Evolutionary conservation across 92 coral and sea anemone genomes (phyloP).

Genomic region (Phenganax stokvisi): DNA sequence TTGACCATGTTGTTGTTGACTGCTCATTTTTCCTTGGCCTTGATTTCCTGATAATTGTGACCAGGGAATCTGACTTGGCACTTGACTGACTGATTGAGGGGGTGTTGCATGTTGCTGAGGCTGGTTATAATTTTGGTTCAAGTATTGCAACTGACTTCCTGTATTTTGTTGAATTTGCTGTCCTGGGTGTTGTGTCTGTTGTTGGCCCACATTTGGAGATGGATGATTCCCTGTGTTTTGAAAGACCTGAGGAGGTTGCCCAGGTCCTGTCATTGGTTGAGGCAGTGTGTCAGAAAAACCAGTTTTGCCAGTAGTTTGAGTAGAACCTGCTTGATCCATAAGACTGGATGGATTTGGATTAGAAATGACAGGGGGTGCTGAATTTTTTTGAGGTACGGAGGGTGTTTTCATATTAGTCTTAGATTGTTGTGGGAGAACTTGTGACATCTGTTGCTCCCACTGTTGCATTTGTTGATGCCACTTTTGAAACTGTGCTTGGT

Average conservation of each 20-base stretch:
- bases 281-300: background rate
- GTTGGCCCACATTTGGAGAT: background rate
- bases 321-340: background rate
- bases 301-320: background rate
- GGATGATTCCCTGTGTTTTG: background rate
- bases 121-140: conserved; percentile 12
- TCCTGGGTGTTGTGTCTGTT: background rate
- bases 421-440: conserved; percentile 35
- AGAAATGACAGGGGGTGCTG: conserved; percentile 1
- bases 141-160: background rate
- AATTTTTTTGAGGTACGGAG: background rate
- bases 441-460: conserved; percentile 53
- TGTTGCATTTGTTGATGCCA: conserved; percentile 77
- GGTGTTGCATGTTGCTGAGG: background rate
- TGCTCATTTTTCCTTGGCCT: background rate
- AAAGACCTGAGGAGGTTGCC: too few relatives aligned
- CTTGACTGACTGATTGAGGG: background rate
- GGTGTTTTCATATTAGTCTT: conserved; percentile 32
- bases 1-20: background rate
- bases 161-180: background rate
- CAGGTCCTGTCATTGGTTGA: background rate
- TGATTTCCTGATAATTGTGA: background rate
- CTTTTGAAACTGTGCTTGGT: conserved; percentile 86
- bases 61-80: background rate
- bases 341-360: conserved; percentile 4